Evolutionary conservation across 2,888 invertebrate species (phyloP).

Genomic region (Aspidiotus destructor): DNA sequence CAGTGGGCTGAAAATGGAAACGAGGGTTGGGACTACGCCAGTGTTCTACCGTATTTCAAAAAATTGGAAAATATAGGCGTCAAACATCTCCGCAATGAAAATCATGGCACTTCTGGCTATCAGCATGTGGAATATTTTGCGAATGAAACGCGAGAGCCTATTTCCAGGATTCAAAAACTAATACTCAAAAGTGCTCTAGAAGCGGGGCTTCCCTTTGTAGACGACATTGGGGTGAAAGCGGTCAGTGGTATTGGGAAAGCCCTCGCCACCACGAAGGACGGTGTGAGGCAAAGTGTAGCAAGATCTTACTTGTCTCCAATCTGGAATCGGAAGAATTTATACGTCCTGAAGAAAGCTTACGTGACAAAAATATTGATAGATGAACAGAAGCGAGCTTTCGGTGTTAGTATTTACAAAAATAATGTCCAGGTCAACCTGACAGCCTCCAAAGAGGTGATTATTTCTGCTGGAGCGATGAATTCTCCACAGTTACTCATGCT

Average conservation of each 20-base stretch:
- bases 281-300: slow-evolving; percentile 43
- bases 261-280: slow-evolving; percentile 35
- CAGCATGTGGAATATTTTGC: slow-evolving; percentile 17
- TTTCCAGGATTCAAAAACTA: slow-evolving; percentile 6
- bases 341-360: slow-evolving; percentile 49
- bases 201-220: slow-evolving; percentile 12
- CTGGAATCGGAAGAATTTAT: slow-evolving; percentile 49
- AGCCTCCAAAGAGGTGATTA: slow-evolving; percentile 13
- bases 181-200: slow-evolving; percentile 11
- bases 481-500: slow-evolving; percentile 27
- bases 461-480: slow-evolving; percentile 25
- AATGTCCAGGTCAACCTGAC: neutral
- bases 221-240: slow-evolving; percentile 11
- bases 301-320: slow-evolving; percentile 45
- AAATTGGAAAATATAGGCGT: slow-evolving; percentile 41
- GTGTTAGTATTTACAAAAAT: slow-evolving; percentile 1
- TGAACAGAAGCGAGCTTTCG: slow-evolving; percentile 14
- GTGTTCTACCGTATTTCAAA: slow-evolving; percentile 45
- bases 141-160: slow-evolving; percentile 1
- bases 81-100: slow-evolving; percentile 17
- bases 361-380: slow-evolving; percentile 45
- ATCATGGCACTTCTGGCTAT: slow-evolving; percentile 23
- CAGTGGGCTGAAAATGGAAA: slow-evolving; percentile 54
- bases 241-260: slow-evolving; percentile 9
- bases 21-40: slow-evolving; percentile 51